These are phyloP conservation scores for Thereva nobilitata DNA, from an alignment of 2,888 invertebrate species.

Conservation along the genomic window DNA sequence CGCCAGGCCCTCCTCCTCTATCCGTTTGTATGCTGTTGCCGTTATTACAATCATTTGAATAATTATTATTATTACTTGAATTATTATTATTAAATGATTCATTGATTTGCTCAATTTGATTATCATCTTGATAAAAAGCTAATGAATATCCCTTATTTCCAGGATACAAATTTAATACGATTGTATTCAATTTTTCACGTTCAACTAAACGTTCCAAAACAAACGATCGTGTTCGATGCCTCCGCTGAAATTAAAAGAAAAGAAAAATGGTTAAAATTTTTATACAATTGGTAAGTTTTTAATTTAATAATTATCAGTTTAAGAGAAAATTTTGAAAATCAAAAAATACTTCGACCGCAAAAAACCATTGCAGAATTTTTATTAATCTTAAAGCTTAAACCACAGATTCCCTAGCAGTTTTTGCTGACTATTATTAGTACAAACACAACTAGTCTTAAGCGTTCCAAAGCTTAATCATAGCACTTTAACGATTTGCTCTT, in stretches of 20 bases:
- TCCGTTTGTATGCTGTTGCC: slow-evolving; percentile 15
- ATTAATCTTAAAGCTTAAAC: too few relatives aligned
- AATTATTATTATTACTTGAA: slow-evolving; percentile 41
- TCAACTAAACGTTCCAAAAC: slow-evolving; percentile 83
- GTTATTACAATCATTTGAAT: slow-evolving; percentile 30
- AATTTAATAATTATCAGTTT: background rate
- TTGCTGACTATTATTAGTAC: too few relatives aligned
- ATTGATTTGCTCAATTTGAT: slow-evolving; percentile 59
- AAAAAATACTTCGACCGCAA: too few relatives aligned
- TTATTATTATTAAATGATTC: slow-evolving; percentile 49
- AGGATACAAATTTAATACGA: slow-evolving; percentile 88
- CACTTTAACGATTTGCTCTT: too few relatives aligned
- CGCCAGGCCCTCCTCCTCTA: slow-evolving; percentile 21
- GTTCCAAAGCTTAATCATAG: too few relatives aligned
- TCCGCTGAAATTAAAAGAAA: slow-evolving; percentile 48
- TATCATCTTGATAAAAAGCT: slow-evolving; percentile 55
- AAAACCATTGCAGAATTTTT: too few relatives aligned
- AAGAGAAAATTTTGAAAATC: too few relatives aligned
- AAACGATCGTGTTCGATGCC: slow-evolving; percentile 63
- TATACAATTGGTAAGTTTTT: background rate
- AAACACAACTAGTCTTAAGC: too few relatives aligned
- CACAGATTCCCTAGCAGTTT: too few relatives aligned
- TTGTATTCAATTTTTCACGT: slow-evolving; percentile 82
- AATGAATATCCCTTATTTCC: slow-evolving; percentile 88
- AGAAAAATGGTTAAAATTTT: background rate